phyloP scores from a whole-genome alignment of 2,113 vertebrate species.

The Cinclus mexicanus region DNA sequence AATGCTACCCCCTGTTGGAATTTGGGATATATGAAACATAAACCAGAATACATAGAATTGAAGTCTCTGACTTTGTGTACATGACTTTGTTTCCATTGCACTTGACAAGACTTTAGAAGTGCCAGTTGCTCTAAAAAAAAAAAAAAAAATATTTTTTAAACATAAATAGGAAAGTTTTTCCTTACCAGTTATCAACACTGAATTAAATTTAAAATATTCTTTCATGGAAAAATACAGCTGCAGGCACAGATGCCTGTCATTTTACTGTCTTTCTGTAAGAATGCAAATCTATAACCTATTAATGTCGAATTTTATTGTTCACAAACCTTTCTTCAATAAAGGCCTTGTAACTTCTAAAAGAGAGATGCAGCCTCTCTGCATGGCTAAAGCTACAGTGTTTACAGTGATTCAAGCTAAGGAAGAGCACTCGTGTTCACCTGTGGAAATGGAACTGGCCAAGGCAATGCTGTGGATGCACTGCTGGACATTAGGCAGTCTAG shows the following conservation, averaged over 20 bases:
- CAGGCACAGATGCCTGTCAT: not conserved
- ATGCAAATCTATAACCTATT: not conserved
- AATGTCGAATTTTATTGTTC: not conserved
- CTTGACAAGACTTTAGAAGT: not conserved
- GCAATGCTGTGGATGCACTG: not conserved
- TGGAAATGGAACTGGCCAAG: not conserved
- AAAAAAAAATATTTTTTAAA: not conserved
- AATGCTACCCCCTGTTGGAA: conserved; percentile 66
- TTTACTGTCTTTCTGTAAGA: not conserved
- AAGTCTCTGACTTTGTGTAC: not conserved
- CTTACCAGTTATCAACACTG: not conserved
- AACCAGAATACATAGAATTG: not conserved
- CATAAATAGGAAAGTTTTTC: not conserved
- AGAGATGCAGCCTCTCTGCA: not conserved
- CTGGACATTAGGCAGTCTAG: not conserved
- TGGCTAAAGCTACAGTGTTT: not conserved
- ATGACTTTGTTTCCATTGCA: not conserved
- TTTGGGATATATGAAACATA: not conserved
- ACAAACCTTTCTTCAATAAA: not conserved
- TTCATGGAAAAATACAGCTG: not conserved
- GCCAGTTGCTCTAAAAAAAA: not conserved
- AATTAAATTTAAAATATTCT: not conserved
- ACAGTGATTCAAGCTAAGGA: not conserved
- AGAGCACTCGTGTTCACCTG: fast-evolving
- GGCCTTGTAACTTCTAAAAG: not conserved